phyloP scores from a whole-genome alignment of 2,797 vertebrate species.

The Glossophaga mutica region DNA sequence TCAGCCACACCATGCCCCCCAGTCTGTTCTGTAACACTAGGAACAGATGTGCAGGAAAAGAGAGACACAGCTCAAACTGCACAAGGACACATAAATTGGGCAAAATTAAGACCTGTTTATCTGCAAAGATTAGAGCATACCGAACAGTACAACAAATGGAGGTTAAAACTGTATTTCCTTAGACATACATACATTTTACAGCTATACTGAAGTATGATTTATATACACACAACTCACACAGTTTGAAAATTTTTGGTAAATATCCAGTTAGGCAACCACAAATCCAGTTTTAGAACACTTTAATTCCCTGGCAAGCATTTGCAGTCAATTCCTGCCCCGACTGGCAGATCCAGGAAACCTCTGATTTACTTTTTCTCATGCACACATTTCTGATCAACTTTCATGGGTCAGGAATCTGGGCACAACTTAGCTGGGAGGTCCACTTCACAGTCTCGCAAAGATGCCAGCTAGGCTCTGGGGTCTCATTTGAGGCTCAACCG shows the following conservation, averaged over 20 bases:
- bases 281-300: background rate
- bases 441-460: background rate
- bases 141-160: background rate
- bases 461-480: background rate
- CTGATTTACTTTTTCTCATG: background rate
- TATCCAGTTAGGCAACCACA: background rate
- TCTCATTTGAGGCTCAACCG: background rate
- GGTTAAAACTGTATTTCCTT: background rate
- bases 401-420: background rate
- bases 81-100: background rate
- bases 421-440: background rate
- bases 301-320: background rate
- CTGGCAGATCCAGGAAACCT: background rate
- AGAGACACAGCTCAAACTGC: background rate
- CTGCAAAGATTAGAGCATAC: background rate
- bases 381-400: background rate
- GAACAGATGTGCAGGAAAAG: background rate
- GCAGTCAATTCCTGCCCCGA: background rate
- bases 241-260: background rate
- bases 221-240: background rate
- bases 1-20: no score
- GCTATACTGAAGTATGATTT: background rate
- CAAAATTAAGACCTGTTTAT: background rate
- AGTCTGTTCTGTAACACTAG: no score
- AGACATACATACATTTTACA: background rate